Evolutionary conservation across 2,888 invertebrate species (phyloP).

Genomic region (Iphiclides podalirius): DNA sequence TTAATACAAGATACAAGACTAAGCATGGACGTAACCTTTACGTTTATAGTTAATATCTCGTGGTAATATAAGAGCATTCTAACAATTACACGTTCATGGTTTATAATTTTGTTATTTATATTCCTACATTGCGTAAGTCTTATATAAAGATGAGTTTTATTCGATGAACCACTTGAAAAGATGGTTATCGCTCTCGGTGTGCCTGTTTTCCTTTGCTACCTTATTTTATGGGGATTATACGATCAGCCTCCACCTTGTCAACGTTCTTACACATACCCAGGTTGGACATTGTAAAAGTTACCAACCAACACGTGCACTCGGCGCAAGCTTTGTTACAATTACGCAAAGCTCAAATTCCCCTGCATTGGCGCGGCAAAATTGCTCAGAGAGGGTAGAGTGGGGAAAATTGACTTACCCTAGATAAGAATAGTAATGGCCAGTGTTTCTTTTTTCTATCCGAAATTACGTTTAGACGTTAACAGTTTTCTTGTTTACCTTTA

Average conservation of each 20-base stretch:
- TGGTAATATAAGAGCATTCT: no score
- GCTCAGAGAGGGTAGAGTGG: conserved; percentile 48
- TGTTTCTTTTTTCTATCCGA: conserved; percentile 64
- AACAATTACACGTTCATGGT: no score
- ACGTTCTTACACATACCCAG: conserved; percentile 70
- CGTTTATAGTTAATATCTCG: no score
- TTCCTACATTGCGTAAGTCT: no score
- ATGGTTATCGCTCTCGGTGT: conserved; percentile 42
- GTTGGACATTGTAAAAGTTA: conserved; percentile 61
- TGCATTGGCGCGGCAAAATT: conserved; percentile 23
- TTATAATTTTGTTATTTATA: no score
- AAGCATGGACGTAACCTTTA: no score
- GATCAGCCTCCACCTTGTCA: conserved; percentile 77
- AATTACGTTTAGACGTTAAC: conserved; percentile 67
- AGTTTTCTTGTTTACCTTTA: conserved; percentile 71
- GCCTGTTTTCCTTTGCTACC: conserved; percentile 54
- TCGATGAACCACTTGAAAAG: no score
- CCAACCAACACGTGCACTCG: conserved; percentile 30
- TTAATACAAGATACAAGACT: no score
- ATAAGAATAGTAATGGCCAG: conserved; percentile 71
- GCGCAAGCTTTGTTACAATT: conserved; percentile 24
- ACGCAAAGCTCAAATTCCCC: conserved; percentile 34
- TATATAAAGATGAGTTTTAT: no score
- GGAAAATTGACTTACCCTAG: conserved; percentile 76
- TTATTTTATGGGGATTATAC: conserved; percentile 79